phyloP scores from a whole-genome alignment of 2,113 vertebrate species.

The Passerina amoena region DNA sequence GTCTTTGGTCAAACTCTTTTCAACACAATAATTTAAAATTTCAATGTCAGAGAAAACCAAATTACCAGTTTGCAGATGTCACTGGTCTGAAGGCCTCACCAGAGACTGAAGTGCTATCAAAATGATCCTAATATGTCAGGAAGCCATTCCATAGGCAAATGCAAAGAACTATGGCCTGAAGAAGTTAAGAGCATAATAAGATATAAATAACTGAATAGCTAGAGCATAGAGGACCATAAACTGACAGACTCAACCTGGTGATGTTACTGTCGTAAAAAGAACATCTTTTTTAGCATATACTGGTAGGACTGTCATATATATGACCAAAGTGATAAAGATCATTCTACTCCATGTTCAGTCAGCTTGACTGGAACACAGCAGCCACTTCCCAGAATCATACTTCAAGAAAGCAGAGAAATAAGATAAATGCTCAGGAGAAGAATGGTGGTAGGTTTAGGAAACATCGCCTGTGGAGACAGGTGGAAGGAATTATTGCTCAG shows the following conservation, averaged over 20 bases:
- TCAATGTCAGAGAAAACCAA: neutral
- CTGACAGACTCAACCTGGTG: neutral
- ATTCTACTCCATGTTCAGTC: neutral
- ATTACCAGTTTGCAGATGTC: neutral
- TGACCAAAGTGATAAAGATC: neutral
- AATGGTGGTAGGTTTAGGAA: neutral
- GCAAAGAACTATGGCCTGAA: neutral
- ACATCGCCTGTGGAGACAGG: neutral
- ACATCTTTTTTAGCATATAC: neutral
- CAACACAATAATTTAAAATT: neutral
- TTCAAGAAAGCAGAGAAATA: neutral
- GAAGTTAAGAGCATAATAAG: neutral
- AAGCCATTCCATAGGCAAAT: neutral
- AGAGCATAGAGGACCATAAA: neutral
- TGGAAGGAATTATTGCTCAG: neutral
- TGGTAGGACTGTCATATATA: neutral
- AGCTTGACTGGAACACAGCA: neutral
- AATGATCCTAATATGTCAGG: neutral
- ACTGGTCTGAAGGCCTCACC: neutral
- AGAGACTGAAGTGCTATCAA: neutral
- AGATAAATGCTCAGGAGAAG: neutral
- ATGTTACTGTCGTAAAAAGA: neutral
- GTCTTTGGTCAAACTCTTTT: neutral
- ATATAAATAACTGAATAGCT: neutral
- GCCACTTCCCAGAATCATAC: neutral